Conservation (phyloP, 1,140 invertebrate species). For the Bathynomus jamesi region DNA sequence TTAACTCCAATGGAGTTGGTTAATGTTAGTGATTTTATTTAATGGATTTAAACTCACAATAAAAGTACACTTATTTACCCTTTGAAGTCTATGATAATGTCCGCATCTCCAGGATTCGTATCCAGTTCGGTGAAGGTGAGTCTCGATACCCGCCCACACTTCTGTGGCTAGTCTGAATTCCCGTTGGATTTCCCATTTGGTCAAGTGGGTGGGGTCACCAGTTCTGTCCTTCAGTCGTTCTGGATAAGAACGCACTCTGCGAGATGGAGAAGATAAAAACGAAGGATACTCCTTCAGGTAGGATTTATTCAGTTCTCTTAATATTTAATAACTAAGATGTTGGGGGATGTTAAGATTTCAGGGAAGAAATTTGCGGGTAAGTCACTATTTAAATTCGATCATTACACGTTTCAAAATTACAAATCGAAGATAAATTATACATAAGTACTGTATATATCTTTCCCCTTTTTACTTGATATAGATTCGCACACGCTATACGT, state of each 20-base stretch:
- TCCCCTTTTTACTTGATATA: too few relatives aligned
- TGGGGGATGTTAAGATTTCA: too few relatives aligned
- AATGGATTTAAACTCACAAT: too few relatives aligned
- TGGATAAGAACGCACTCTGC: background rate
- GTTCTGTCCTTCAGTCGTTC: background rate
- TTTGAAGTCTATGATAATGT: constrained; percentile 73
- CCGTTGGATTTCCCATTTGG: constrained; percentile 24
- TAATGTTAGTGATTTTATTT: too few relatives aligned
- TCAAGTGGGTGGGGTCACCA: constrained; percentile 11
- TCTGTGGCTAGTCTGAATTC: constrained; percentile 29
- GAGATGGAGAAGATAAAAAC: background rate
- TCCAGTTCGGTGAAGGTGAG: constrained; percentile 66
- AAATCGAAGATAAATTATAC: too few relatives aligned
- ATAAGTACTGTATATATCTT: too few relatives aligned
- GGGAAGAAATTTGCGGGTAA: too few relatives aligned
- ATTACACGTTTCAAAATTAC: too few relatives aligned
- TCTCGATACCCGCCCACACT: constrained; percentile 61
- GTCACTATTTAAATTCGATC: too few relatives aligned
- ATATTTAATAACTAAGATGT: background rate
- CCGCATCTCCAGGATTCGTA: constrained; percentile 59
- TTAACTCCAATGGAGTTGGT: too few relatives aligned
- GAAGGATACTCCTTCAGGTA: background rate
- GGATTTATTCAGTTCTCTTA: background rate
- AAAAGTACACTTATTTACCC: too few relatives aligned
- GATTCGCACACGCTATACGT: too few relatives aligned